phyloP scores from a whole-genome alignment of 2,888 invertebrate genomes.

The Eucera pruinosa region DNA sequence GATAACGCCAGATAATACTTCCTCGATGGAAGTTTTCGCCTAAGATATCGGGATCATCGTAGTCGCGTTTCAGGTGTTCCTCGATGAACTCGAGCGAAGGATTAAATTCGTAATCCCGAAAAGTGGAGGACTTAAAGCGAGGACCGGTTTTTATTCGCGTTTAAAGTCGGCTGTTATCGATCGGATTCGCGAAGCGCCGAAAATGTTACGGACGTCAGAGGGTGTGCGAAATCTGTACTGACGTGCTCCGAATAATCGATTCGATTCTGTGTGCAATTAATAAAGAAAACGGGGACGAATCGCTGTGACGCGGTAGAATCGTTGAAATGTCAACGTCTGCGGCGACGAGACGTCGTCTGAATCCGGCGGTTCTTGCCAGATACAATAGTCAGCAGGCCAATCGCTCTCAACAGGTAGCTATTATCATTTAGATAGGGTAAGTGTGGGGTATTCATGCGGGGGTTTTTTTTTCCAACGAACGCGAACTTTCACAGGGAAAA shows the following conservation, averaged over 20 bases:
- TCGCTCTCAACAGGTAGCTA: conserved; percentile 73
- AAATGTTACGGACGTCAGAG: conserved; percentile 24
- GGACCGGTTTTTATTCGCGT: conserved; percentile 2
- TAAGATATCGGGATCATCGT: neutral
- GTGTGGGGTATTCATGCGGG: no score
- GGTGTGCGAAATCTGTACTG: conserved; percentile 7
- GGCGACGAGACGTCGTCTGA: conserved; percentile 74
- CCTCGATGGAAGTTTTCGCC: neutral
- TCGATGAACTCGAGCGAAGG: no score
- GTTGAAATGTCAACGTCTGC: conserved; percentile 73
- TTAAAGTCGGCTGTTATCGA: neutral
- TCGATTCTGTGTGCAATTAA: conserved; percentile 28
- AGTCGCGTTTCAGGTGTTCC: neutral
- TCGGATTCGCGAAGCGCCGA: conserved; percentile 2
- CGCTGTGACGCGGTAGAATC: conserved; percentile 28
- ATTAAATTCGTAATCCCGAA: no score
- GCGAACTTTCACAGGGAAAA: no score
- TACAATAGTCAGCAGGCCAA: conserved; percentile 68
- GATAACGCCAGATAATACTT: conserved; percentile 23
- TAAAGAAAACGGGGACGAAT: conserved; percentile 26
- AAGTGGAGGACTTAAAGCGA: no score
- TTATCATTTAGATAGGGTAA: neutral
- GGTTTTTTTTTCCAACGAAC: no score
- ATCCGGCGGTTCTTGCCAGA: conserved; percentile 76
- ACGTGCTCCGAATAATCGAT: conserved; percentile 11